Evolutionary conservation across 2,113 vertebrate species (phyloP), one percentile per base, ranked within the genome.

Genomic region (Serinus canaria): DNA sequence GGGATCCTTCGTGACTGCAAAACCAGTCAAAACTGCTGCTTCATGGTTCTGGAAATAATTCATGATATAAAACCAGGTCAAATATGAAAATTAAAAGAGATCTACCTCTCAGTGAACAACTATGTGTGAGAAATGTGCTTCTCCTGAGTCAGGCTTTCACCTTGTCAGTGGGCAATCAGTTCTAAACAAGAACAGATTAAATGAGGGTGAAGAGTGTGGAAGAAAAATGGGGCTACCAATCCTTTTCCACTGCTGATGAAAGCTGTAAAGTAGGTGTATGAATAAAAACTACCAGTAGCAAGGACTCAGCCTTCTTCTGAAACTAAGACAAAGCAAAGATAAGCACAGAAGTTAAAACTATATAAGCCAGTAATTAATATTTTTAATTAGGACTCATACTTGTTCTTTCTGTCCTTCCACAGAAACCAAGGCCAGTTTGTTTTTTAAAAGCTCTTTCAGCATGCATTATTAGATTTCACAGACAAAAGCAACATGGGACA

Each of bases 11-110:
- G 0, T 80, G 47, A 53, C 50, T 66, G 28, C 10, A 80, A 53
- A 83, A 53, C 15, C 63, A 74, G 43, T 25, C 16, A 12, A 76
- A 88, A 79, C 21, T 82, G 52, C 53, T 86, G 60, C 14, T 39
- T 80, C 53, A n/a, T 33, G 17, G 27, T 37, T 79, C 31, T 64
- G 68, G 46, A 91, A 91, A 84, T 67, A 85, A 84, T 55, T 83
- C 9, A 30, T 64, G 3, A 27, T 33, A 46, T 44, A 63, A 90
- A 86, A 59, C 15, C 24, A 70, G n/a, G 52, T 77, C 73, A 87
- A 89, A 87, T 21, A 60, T 4, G 8, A 60, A 89, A 91, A 52
- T 39, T 18, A 80, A 43, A 70, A 55, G 28, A 46, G 30, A 39
- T 3, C 28, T 81, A 35, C 46, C 21, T 72, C 69, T 66, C 41